Conservation (phyloP, 2,797 vertebrate genomes). For the Microctenopoma steveboyesi region DNA sequence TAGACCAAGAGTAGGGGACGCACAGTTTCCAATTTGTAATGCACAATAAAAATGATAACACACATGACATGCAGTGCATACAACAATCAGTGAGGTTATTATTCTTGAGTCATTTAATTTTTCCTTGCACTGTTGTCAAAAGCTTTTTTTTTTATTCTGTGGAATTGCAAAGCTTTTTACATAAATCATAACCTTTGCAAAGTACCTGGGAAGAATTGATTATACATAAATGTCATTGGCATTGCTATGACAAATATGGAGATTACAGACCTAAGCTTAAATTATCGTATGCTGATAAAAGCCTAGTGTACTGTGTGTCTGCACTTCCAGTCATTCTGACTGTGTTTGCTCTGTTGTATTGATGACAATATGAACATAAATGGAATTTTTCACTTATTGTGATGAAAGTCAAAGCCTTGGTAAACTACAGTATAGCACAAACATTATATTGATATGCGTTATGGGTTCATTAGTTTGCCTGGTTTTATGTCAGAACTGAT, state of each 20-base stretch:
- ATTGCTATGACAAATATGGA: slow-evolving; percentile 32
- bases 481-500: background rate
- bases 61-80: background rate
- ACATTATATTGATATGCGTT: background rate
- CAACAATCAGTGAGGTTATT: background rate
- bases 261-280: slow-evolving; percentile 23
- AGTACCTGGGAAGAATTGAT: slow-evolving; percentile 30
- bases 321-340: slow-evolving; percentile 7
- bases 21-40: background rate
- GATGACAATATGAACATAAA: slow-evolving; percentile 9
- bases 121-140: slow-evolving; percentile 26
- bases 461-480: background rate
- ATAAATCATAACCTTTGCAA: slow-evolving; percentile 34
- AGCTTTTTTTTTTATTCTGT: slow-evolving; percentile 25
- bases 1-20: background rate
- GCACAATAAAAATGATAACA: slow-evolving; percentile 4
- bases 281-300: slow-evolving; percentile 23
- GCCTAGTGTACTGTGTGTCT: background rate
- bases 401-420: slow-evolving; percentile 1
- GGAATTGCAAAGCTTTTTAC: slow-evolving; percentile 38
- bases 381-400: slow-evolving; percentile 8
- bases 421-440: background rate
- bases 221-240: slow-evolving; percentile 13
- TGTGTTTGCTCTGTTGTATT: slow-evolving; percentile 16
- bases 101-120: slow-evolving; percentile 4